Conservation (phyloP, 2,113 vertebrate genomes). For the Sinocyclocheilus anophthalmus region DNA sequence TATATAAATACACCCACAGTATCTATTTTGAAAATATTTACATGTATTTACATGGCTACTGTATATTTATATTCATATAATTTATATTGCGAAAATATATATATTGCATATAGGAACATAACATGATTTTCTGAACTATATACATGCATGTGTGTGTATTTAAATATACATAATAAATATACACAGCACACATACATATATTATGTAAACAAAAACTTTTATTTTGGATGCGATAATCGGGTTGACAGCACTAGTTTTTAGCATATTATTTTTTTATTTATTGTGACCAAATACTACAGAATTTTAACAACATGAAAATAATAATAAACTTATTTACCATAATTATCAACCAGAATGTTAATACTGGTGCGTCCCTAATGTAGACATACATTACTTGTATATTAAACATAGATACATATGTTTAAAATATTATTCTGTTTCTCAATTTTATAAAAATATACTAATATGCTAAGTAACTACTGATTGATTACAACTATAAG, state of each 20-base stretch:
- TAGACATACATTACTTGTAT: neutral
- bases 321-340: neutral
- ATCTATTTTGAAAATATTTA: too few species aligned
- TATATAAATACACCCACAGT: too few species aligned
- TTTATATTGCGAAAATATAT: too few species aligned
- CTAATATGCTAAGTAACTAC: neutral
- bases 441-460: constrained; percentile 1
- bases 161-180: too few species aligned
- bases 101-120: too few species aligned
- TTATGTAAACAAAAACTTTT: too few species aligned
- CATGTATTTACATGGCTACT: too few species aligned
- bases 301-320: neutral
- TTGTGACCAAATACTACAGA: neutral
- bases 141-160: too few species aligned
- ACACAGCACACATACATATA: too few species aligned
- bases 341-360: neutral
- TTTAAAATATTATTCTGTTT: neutral
- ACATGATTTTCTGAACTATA: too few species aligned
- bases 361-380: neutral
- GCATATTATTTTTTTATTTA: neutral
- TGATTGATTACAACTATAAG: neutral
- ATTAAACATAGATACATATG: neutral
- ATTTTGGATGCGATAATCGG: too few species aligned
- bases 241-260: neutral
- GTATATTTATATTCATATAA: too few species aligned